Conservation (phyloP, 2,797 vertebrate species). For the Macropus fuliginosus region DNA sequence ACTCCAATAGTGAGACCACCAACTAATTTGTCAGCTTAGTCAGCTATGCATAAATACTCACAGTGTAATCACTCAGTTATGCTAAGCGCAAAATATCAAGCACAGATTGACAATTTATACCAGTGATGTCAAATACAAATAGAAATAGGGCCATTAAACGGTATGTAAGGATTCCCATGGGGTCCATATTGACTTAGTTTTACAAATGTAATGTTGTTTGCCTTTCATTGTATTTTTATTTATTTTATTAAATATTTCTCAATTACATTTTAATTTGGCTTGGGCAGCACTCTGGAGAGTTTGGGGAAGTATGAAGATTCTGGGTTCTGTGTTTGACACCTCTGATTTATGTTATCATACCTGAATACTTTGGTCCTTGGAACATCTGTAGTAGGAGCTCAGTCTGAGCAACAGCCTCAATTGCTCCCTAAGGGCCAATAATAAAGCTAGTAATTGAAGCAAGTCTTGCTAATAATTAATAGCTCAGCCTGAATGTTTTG, state of each 20-base stretch:
- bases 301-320: not conserved
- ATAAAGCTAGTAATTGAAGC: constrained; percentile 70
- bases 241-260: not conserved
- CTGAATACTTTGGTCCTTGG: not conserved
- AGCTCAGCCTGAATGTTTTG: not conserved
- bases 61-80: constrained; percentile 75
- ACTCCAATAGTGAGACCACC: not conserved
- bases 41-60: constrained; percentile 71
- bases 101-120: constrained; percentile 64
- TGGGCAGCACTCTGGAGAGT: not conserved
- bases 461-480: constrained; percentile 51
- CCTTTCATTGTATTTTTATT: not conserved
- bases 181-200: not conserved
- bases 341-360: not conserved
- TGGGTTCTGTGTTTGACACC: not conserved
- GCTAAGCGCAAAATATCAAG: constrained; percentile 68
- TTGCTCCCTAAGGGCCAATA: constrained; percentile 68
- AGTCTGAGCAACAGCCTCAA: not conserved
- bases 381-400: not conserved
- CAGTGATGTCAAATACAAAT: not conserved
- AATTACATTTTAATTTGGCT: not conserved
- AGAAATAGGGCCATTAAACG: not conserved
- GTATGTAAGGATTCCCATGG: not conserved
- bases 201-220: not conserved
- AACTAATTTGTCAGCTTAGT: constrained; percentile 71